Evolutionary conservation across 2,888 invertebrate genomes (phyloP), one percentile per base, ranked within the genome.

Genomic region (Charanyca ferruginea): DNA sequence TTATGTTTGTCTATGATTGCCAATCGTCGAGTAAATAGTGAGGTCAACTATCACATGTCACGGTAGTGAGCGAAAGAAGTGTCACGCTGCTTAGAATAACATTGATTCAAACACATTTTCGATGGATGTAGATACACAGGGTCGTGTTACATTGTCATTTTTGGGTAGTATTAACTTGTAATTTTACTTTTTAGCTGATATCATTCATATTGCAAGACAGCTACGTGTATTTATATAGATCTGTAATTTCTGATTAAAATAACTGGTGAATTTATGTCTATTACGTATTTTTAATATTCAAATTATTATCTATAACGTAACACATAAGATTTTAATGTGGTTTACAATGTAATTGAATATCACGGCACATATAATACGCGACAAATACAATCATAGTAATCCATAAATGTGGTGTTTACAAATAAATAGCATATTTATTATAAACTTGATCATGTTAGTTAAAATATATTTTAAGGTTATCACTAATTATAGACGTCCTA

Each of bases 131-230:
- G 44, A 5, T 42, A 51, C 58, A 64, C 77, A 77, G 77, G 59
- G 65, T 77, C 55, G 38, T 38, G 60, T 48, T 57, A 71, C 65
- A 77, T 64, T 77, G 64, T 71, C 48, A 76, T 63, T 62, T 42
- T 63, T 63, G 23, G 9, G 38, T 73, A 76, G 47, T 45, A 47
- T 20, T 38, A 51, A 67, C 16, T 28, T 47, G 42, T 52, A 38
- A 44, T 66, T 25, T 57, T 45, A 52, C 41, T 63, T 42, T 65
- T 28, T 32, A 52, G 3, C 8, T 23, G 18, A 22, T 11, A 18
- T 49, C 32, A 47, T 18, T 28, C 53, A 25, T 54, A 38, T n/a
- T 41, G 16, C 38, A 48, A 48, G 13, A 35, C 16, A 35, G 2
- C 13, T 48, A 23, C 41, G 41, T 38, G 5, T 60, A 53, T 20